These are phyloP conservation scores for Gobio occitaniae DNA, from an alignment of 2,797 vertebrate species.

Conservation along the genomic window DNA sequence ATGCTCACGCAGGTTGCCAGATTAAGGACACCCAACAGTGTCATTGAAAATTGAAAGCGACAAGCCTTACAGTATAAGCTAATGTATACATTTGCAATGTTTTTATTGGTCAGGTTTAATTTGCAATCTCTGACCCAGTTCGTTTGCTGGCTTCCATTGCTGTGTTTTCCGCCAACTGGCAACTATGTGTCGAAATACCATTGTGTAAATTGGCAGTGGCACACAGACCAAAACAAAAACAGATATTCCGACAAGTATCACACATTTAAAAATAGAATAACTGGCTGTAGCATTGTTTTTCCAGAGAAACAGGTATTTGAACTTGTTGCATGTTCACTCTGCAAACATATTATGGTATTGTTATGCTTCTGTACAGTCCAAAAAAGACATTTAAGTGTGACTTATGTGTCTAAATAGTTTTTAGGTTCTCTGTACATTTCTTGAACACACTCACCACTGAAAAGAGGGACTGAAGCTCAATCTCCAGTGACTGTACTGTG, in stretches of 20 bases:
- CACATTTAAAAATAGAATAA: background rate
- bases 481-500: conserved; percentile 82
- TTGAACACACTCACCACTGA: conserved; percentile 76
- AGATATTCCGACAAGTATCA: background rate
- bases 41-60: background rate
- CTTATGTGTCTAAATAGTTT: background rate
- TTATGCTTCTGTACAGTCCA: background rate
- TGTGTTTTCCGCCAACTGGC: background rate
- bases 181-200: background rate
- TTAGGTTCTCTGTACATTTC: background rate
- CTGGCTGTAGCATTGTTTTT: background rate
- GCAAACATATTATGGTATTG: background rate
- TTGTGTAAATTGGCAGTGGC: background rate
- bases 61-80: background rate
- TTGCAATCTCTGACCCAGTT: background rate
- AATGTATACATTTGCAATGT: background rate
- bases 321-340: background rate
- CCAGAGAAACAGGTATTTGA: background rate
- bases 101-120: background rate
- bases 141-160: background rate
- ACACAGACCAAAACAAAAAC: background rate
- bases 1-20: background rate
- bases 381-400: background rate
- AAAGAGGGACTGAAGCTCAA: conserved; percentile 84
- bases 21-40: background rate